These are phyloP conservation scores for Drosophila bocqueti DNA, from an alignment of 1,140 invertebrate genomes.

Conservation along the genomic window DNA sequence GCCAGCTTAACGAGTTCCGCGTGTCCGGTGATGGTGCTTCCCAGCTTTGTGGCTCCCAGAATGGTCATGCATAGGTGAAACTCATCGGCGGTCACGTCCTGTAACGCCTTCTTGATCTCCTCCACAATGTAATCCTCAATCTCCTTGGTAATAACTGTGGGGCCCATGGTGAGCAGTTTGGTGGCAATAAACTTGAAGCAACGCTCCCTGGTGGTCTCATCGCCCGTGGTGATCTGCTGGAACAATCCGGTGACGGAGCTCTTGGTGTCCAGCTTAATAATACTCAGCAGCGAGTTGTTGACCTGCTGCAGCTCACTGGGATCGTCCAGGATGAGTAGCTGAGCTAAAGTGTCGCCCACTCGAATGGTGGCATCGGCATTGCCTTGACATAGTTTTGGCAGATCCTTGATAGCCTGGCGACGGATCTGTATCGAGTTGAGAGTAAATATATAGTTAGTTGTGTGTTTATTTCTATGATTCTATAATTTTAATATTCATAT, in stretches of 20 bases:
- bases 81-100: conserved; percentile 96
- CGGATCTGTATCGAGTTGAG: conserved; percentile 89
- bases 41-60: conserved; percentile 91
- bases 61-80: conserved; percentile 96
- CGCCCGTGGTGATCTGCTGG: conserved; percentile 92
- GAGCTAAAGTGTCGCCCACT: conserved; percentile 96
- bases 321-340: conserved; percentile 95
- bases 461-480: too few species aligned
- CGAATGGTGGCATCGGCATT: conserved; percentile 93
- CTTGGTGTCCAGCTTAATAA: conserved; percentile 87
- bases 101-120: conserved; percentile 94
- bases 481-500: too few species aligned
- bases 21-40: conserved; percentile 92
- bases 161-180: conserved; percentile 92
- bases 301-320: conserved; percentile 92
- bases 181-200: conserved; percentile 94
- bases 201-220: conserved; percentile 92
- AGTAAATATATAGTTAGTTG: too few species aligned
- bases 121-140: conserved; percentile 93
- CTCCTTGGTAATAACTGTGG: conserved; percentile 93
- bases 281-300: conserved; percentile 88
- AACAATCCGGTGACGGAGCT: conserved; percentile 94
- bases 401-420: conserved; percentile 97
- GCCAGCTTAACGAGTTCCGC: conserved; percentile 94
- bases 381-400: conserved; percentile 94